Evolutionary conservation across 2,113 vertebrate species (phyloP).

Genomic region (Mobula hypostoma): DNA sequence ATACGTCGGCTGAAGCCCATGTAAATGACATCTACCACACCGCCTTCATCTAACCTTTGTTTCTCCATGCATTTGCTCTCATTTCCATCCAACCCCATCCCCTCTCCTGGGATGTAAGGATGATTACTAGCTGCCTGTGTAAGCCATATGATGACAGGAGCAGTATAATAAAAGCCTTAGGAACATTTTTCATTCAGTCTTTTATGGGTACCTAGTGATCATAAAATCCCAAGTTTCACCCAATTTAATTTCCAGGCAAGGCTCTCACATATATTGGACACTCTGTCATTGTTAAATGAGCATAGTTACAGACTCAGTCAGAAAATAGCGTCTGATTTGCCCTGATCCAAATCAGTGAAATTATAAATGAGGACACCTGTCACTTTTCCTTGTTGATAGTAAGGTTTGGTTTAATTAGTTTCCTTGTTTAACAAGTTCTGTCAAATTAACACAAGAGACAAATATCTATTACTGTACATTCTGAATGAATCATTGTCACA

Average conservation of each 20-base stretch:
- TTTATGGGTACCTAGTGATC: neutral
- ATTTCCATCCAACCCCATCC: too few species aligned
- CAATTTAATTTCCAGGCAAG: too few species aligned
- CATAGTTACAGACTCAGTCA: neutral
- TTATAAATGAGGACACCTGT: neutral
- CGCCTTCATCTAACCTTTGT: too few species aligned
- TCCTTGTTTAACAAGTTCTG: neutral
- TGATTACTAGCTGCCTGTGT: too few species aligned
- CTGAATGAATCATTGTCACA: neutral
- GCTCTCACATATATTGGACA: neutral
- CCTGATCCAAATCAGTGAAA: neutral
- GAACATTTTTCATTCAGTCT: too few species aligned
- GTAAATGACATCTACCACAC: too few species aligned
- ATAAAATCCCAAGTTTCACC: neutral
- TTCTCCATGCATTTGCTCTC: too few species aligned
- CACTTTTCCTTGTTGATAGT: neutral
- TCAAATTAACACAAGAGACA: neutral
- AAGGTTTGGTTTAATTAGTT: neutral
- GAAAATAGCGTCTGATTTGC: neutral
- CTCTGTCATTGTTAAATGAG: neutral
- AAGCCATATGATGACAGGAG: too few species aligned
- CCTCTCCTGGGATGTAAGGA: too few species aligned
- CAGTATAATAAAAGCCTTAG: too few species aligned
- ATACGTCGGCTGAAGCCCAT: too few species aligned
- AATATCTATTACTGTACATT: neutral